Percentiles rank a stretch among this genome's conserved stretches.
These are phyloP conservation scores for Mugil cephalus DNA, from an alignment of 2,113 vertebrate species.

Conservation along the genomic window DNA sequence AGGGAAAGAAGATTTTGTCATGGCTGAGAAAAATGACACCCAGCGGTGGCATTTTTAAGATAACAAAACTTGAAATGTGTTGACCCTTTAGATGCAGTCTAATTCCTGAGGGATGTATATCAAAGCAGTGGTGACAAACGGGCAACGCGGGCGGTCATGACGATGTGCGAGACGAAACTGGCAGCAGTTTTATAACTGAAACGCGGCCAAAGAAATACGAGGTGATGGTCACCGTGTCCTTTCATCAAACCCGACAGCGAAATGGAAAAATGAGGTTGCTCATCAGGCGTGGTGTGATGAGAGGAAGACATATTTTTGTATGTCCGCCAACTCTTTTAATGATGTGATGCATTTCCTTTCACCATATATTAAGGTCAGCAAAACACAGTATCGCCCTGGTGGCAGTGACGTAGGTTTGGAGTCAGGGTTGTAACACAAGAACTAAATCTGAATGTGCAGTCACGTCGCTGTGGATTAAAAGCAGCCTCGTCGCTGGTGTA, in stretches of 20 bases:
- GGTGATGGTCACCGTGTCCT: background rate
- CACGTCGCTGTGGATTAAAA: background rate
- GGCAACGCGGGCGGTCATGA: background rate
- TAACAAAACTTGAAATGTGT: background rate
- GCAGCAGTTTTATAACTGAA: slow-evolving; percentile 3
- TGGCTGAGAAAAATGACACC: background rate
- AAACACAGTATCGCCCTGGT: slow-evolving; percentile 14
- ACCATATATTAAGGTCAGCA: slow-evolving; percentile 7
- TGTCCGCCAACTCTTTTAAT: slow-evolving; percentile 24
- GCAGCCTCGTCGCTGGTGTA: background rate
- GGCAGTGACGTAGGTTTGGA: slow-evolving; percentile 26
- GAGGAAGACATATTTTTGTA: slow-evolving; percentile 20
- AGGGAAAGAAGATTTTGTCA: slow-evolving; percentile 3
- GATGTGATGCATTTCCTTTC: slow-evolving; percentile 19
- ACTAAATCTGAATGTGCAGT: background rate
- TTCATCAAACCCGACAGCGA: slow-evolving; percentile 12
- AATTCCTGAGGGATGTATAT: background rate
- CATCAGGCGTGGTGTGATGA: slow-evolving; percentile 46
- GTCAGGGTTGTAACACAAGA: background rate
- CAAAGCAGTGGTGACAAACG: slow-evolving; percentile 13
- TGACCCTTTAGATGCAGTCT: background rate
- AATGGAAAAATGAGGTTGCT: slow-evolving; percentile 28
- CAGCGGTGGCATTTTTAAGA: background rate
- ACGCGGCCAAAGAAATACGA: slow-evolving; percentile 23
- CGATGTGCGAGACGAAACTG: slow-evolving; percentile 26